phyloP scores from a whole-genome alignment of 2,797 vertebrate species.

The Phataginus tricuspis region DNA sequence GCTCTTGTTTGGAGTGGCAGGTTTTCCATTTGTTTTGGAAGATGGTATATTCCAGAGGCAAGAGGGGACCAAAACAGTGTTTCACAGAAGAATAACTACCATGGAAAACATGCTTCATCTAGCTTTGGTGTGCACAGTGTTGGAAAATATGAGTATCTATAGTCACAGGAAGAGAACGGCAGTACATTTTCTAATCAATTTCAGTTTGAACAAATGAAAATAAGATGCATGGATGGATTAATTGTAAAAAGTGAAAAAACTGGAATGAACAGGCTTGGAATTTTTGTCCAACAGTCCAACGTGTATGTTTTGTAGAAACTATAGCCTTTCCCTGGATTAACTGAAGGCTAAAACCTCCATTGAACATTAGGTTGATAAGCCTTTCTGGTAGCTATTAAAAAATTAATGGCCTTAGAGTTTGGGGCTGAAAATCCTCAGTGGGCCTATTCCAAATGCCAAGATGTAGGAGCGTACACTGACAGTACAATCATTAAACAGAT shows the following conservation, averaged over 20 bases:
- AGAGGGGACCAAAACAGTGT: not conserved
- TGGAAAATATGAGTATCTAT: constrained; percentile 33
- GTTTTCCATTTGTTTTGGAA: constrained; percentile 54
- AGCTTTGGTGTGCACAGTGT: not conserved
- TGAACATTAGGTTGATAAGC: not conserved
- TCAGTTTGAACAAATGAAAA: constrained; percentile 4
- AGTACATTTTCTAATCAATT: not conserved
- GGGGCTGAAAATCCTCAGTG: not conserved
- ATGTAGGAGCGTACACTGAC: not conserved
- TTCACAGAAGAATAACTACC: not conserved
- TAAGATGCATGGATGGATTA: not conserved
- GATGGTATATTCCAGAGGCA: not conserved
- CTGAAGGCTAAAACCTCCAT: not conserved
- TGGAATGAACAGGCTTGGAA: not conserved
- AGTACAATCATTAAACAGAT: not conserved
- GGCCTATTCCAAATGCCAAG: not conserved
- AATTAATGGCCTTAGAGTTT: not conserved
- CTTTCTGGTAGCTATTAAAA: not conserved
- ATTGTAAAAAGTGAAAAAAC: not conserved
- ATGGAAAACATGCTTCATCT: constrained; percentile 27
- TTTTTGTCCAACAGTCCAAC: not conserved
- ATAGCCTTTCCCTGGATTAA: not conserved
- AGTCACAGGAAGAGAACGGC: not conserved
- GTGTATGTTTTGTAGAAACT: not conserved
- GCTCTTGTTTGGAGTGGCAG: not conserved